These are phyloP conservation scores for Drosophila maculinotata DNA, from an alignment of 2,888 invertebrate species.

Conservation along the genomic window DNA sequence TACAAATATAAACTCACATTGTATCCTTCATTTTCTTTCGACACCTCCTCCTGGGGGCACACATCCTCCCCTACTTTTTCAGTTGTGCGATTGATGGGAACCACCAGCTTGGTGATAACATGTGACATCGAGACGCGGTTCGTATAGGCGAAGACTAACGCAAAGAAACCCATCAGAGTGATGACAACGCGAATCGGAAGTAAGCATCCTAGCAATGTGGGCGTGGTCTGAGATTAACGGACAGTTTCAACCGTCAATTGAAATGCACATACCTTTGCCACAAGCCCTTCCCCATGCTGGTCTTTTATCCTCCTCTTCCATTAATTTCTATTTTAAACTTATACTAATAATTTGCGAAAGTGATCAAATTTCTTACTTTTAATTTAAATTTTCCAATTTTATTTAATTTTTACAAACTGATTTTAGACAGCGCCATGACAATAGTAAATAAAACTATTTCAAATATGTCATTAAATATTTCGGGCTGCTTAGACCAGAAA, in stretches of 20 bases:
- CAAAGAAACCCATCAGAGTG: slow-evolving; percentile 88
- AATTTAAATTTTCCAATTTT: no score
- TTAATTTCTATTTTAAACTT: background rate
- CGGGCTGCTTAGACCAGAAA: no score
- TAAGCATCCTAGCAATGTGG: slow-evolving; percentile 85
- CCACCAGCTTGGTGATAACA: slow-evolving; percentile 87
- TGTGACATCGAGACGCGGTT: slow-evolving; percentile 89
- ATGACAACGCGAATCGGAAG: slow-evolving; percentile 88
- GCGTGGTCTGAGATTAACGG: background rate
- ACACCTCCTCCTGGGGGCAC: slow-evolving; percentile 16
- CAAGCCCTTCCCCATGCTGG: slow-evolving; percentile 27
- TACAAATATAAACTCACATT: slow-evolving; percentile 2
- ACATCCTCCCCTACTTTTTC: background rate
- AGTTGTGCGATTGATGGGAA: slow-evolving; percentile 21
- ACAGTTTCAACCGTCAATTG: background rate
- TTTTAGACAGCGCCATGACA: no score
- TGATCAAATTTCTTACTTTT: no score
- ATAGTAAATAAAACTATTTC: no score
- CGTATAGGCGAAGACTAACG: slow-evolving; percentile 89
- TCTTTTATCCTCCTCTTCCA: slow-evolving; percentile 10
- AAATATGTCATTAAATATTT: no score
- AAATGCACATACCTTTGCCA: slow-evolving; percentile 11
- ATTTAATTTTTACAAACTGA: no score
- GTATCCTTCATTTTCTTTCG: rapidly evolving
- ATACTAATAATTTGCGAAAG: background rate